Base-by-base conservation (phyloP, 2,888 invertebrate species). In the Neoitamus cyanurus region DNA sequence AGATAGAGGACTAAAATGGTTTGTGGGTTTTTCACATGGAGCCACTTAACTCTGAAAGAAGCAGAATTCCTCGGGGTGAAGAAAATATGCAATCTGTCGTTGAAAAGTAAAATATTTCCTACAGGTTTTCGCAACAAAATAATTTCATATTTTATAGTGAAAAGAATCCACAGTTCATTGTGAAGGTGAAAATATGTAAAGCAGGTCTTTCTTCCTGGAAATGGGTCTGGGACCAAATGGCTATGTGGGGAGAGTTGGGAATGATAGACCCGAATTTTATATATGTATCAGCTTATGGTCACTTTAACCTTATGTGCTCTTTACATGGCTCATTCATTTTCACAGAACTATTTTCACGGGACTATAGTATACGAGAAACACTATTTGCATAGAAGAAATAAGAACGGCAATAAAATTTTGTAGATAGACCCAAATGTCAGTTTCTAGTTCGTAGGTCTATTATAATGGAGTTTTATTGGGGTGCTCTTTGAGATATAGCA, bases 11-110 rank as follows among this genome's bases (percentile, higher is more conserved):
- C 69, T 68, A 69, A 82, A 82, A 82, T 82, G 69, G 82, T 82
- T 69, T 82, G 82, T 69, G 82, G 82, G 37, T 82, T 82, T 58
- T 83, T 72, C 48, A 48, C 72, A 73, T 83, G 83, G 34, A 73
- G 48, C 83, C 83, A 83, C 83, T 83, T 83, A 83, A 83, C 83
- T 83, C 73, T 46, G 72, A 83, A 83, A 83, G 46, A 73, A 83
- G 73, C 48, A 73, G 42, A 83, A 83, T 72, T 83, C 83, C 83
- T 83, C 73, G 30, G 83, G 73, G 83, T 46, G 42, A 73, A 73
- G 72, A 69, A 78, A 78, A 78, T 78, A 78, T 78, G 78, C 58
- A 31, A 78, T 78, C 48, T 78, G 78, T 78, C 78, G 78, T 78
- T n/a, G 30, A 78, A 78, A 78, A 42, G 58, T 58, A 78, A 78